Percentiles rank a stretch among this genome's conserved stretches.
These are phyloP conservation scores for Oreochromis niloticus DNA, from an alignment of 2,113 vertebrate species.

Conservation along the genomic window DNA sequence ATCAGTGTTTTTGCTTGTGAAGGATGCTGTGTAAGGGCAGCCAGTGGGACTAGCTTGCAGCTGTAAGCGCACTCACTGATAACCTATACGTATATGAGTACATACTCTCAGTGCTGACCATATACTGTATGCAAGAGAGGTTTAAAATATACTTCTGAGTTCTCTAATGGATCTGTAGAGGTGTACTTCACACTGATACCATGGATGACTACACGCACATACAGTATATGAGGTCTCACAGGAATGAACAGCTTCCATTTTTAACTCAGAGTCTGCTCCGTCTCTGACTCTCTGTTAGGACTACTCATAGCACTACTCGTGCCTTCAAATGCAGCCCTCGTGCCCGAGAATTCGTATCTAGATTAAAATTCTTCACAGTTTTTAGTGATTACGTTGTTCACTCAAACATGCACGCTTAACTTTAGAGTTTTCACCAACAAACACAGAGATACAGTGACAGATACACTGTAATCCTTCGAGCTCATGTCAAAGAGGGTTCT, in stretches of 20 bases:
- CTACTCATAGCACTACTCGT: neutral
- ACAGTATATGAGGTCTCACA: neutral
- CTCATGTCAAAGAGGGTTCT: neutral
- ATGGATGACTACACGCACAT: neutral
- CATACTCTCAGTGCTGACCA: neutral
- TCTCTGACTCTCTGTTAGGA: neutral
- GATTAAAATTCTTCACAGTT: neutral
- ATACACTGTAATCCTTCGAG: neutral
- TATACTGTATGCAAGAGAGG: neutral
- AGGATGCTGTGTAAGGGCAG: neutral
- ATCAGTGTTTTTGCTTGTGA: neutral
- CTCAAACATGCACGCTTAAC: neutral
- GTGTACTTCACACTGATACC: conserved; percentile 36
- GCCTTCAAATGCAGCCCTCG: neutral
- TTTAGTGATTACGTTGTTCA: neutral
- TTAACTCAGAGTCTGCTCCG: conserved; percentile 8
- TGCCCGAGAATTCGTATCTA: neutral
- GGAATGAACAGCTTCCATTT: conserved; percentile 25
- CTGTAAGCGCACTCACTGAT: neutral
- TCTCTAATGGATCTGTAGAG: conserved; percentile 52
- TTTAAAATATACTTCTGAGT: conserved; percentile 8
- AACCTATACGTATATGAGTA: neutral
- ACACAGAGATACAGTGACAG: neutral
- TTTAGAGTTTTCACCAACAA: neutral
- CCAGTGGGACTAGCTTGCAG: neutral